These are phyloP conservation scores for cattle (Bos taurus) DNA, from an alignment of 2,113 vertebrate species.

Conservation along the genomic window DNA sequence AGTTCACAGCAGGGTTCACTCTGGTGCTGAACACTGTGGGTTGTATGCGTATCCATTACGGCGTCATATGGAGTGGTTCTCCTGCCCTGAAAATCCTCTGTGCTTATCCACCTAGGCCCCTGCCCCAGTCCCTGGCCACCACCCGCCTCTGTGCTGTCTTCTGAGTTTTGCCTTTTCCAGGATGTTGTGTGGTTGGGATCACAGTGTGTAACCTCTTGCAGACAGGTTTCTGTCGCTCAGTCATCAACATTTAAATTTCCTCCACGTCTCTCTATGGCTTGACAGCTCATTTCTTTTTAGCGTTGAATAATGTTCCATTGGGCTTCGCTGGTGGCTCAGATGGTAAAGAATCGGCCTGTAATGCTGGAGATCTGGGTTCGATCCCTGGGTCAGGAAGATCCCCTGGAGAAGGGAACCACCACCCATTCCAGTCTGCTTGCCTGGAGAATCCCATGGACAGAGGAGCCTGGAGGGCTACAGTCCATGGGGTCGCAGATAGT, in stretches of 20 bases:
- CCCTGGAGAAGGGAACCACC: not conserved
- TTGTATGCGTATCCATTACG: no score
- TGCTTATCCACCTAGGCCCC: no score
- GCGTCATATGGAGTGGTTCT: not conserved
- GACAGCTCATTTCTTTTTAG: not conserved
- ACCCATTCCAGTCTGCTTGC: not conserved
- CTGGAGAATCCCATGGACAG: not conserved
- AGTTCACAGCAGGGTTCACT: not conserved
- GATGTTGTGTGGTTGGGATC: not conserved
- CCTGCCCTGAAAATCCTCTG: no score
- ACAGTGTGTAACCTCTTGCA: not conserved
- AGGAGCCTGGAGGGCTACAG: not conserved
- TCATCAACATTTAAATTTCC: not conserved
- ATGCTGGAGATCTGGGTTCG: not conserved
- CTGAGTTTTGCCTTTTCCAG: not conserved
- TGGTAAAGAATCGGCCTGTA: not conserved
- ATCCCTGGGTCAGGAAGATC: not conserved
- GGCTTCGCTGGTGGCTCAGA: not conserved
- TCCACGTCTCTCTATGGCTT: not conserved
- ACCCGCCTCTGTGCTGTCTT: not conserved
- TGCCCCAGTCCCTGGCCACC: not conserved
- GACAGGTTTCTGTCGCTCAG: not conserved
- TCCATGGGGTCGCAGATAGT: not conserved
- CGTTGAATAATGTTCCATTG: not conserved
- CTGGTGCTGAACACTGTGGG: not conserved